Conservation (phyloP, 2,888 invertebrate species). For the Neocrepidodera transversa region DNA sequence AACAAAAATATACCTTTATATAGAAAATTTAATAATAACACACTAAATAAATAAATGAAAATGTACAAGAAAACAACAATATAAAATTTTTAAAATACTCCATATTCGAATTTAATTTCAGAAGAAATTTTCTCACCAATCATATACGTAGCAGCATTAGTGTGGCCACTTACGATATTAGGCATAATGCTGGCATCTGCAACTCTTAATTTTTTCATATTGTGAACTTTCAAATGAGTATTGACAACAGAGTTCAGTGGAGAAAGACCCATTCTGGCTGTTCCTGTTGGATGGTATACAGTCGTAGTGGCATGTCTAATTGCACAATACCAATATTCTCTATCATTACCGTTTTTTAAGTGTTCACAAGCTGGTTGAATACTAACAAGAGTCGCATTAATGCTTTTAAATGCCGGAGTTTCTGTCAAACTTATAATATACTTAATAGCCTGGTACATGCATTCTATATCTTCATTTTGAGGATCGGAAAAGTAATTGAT, state of each 20-base stretch:
- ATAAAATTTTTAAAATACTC: neutral
- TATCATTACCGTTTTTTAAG: constrained; percentile 45
- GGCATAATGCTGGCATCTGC: too few relatives aligned
- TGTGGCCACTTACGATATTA: constrained; percentile 61
- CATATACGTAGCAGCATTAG: constrained; percentile 63
- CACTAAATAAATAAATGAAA: too few relatives aligned
- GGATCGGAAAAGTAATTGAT: constrained; percentile 44
- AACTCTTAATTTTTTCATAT: too few relatives aligned
- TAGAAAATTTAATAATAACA: too few relatives aligned
- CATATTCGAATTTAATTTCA: constrained; percentile 56
- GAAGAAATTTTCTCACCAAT: constrained; percentile 65
- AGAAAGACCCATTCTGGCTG: constrained; percentile 63
- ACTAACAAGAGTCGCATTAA: constrained; percentile 63
- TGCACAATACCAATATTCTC: constrained; percentile 61
- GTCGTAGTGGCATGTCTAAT: constrained; percentile 59
- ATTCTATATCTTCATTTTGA: constrained; percentile 26
- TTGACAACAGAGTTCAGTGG: constrained; percentile 64
- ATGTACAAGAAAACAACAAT: too few relatives aligned
- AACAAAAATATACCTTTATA: too few relatives aligned
- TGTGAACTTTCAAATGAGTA: constrained; percentile 61
- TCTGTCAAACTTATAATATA: constrained; percentile 35
- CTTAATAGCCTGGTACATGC: constrained; percentile 73
- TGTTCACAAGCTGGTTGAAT: constrained; percentile 35
- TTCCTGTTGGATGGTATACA: constrained; percentile 63
- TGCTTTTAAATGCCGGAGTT: constrained; percentile 59